A percentile compares a stretch with the other conserved stretches of the same genome.
phyloP scores from a whole-genome alignment of 2,888 invertebrate genomes.

The Drosophila borborema region DNA sequence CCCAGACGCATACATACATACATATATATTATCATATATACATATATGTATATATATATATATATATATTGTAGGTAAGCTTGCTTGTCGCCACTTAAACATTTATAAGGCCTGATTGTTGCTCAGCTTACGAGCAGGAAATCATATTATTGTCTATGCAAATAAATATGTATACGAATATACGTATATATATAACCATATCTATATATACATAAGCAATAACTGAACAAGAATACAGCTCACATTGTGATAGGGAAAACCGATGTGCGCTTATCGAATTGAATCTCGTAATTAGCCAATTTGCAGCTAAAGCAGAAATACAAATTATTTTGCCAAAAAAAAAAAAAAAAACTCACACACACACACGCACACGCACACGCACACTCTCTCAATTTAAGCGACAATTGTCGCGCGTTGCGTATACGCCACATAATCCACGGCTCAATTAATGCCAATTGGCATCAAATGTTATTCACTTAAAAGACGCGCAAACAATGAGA shows the following conservation, averaged over 20 bases:
- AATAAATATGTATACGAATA: background rate
- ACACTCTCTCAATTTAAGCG: background rate
- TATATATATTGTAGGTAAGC: background rate
- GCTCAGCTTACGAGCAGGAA: conserved; percentile 19
- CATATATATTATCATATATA: background rate
- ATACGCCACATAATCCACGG: conserved; percentile 29
- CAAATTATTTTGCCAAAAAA: conserved; percentile 8
- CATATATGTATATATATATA: background rate
- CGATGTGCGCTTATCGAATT: conserved; percentile 5
- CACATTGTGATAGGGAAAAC: background rate
- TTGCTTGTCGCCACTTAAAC: conserved; percentile 21
- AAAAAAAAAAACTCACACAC: background rate
- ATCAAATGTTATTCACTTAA: background rate
- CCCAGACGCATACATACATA: background rate
- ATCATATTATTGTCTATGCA: conserved; percentile 17
- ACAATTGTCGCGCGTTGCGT: conserved; percentile 9
- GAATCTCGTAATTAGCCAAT: conserved; percentile 1
- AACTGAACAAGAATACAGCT: background rate
- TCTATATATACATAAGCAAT: background rate
- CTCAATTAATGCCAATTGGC: background rate
- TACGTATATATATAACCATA: background rate
- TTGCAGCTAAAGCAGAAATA: conserved; percentile 14
- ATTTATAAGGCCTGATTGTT: conserved; percentile 37
- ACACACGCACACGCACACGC: background rate
- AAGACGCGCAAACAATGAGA: background rate